Evolutionary conservation across 2,113 vertebrate species (phyloP), one percentile per base, ranked within the genome.

Genomic region (Desmodus rotundus): DNA sequence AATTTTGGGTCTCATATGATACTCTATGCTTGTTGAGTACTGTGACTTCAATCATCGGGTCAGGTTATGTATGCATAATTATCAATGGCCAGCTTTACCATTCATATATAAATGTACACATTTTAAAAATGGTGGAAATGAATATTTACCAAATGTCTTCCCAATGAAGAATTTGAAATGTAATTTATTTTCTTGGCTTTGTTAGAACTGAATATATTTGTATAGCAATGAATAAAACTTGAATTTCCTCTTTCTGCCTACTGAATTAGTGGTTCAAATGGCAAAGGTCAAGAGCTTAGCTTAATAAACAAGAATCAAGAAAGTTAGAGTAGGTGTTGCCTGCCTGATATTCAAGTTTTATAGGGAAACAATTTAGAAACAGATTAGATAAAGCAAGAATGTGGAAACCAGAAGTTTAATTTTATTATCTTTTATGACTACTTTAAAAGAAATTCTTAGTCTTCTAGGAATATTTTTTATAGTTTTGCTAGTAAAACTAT

Each of bases 261-360:
- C 72, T 47, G 58, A 97, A 85, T 85, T 43, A 93, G 9, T 50
- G 84, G 22, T 70, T 96, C 36, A 89, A 93, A 93, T 93, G 78
- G 72, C 82, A 89, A 86, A 92, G 87, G 95, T 78, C 70, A 81
- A 91, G 45, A 93, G 41, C 50, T 91, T 91, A 76, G 56, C 50
- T 91, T 93, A 88, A 72, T 91, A 91, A 96, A 95, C 50, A 95
- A 93, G 54, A 91, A 95, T 85, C 50, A 85, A 76, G 65, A 91
- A 93, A 68, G 1, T 86, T 67, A 78, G 2, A 80, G 47, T 56
- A 85, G 56, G 41, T 93, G 43, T 95, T 95, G 72, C 56, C 28
- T 63, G 56, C 17, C 50, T 76, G 47, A 82, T 63, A 82, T 63
- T 88, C 13, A 16, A 31, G 5, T 96, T 94, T 96, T 76, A 87